Base-by-base conservation (phyloP, 2,888 invertebrate genomes). In the Osmoderma eremita region DNA sequence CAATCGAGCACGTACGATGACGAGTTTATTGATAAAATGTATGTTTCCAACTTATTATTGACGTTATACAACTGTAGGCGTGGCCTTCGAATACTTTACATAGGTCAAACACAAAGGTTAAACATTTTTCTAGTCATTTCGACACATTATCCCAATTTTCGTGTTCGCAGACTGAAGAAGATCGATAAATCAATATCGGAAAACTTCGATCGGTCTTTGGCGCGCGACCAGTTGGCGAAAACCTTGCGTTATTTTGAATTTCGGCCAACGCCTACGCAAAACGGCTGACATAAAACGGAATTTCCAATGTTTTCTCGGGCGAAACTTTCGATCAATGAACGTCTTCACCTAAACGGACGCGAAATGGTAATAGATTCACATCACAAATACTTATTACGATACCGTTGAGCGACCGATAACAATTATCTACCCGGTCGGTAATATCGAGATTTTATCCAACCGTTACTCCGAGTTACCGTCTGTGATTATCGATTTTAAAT, bases 401-500 rank as follows among this genome's bases (percentile, higher is more conserved):
- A 36, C 17, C 53, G 36, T 30, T 17, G 17, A 17, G 6, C 45
- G 30, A 20, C 45, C 45, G 58, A 58, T 58, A 58, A 58, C 58
- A 10, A 22, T 58, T 15, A 24, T 30, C 5, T 5, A 30, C 30
- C 15, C 45, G 17, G 58, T 24, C 58, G 58, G 58, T 58, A 58
- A 58, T 42, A 30, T 58, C 42, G 58, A 45, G 24, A 42, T 50
- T 24, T 58, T 58, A 42, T 45, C 20, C 20, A 22, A 50, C 22
- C 22, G 50, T 22, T 53, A 53, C 36, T 8, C 30, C 13, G 22
- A 45, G 13, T 58, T 58, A 45, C 58, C 42, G 39, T 22, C 45
- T 13, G 58, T 39, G 58, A 58, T 58, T 58, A 58, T 58, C 58
- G 58, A 58, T 58, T 58, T 58, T 58, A 42, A 58, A 58, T 45